Base-by-base conservation (phyloP, 2,888 invertebrate species). In the Chalcosyrphus nemorum region DNA sequence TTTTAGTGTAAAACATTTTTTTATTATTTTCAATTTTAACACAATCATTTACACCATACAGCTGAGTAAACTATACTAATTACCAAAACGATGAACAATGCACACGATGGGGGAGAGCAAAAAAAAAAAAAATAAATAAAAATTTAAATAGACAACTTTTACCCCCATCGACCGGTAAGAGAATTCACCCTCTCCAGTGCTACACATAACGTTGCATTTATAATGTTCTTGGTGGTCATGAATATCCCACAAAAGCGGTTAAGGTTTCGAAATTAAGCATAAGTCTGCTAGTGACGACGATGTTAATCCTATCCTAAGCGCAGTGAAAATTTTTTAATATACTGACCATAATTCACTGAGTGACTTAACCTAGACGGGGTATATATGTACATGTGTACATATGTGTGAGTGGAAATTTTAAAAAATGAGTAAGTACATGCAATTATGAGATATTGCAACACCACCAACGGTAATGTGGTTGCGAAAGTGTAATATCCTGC, bases 141-240 rank as follows among this genome's bases (percentile, higher is more conserved):
- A 17, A 29, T 38, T 45, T 11, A 9, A 4, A 19, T n/a, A 56
- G 17, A 27, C 19, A 52, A 57, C 41, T 57, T 65, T 56, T 35
- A 11, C 4, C n/a, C n/a, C 38, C 38, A 70, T 81, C 70, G 81
- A 57, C 75, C 56, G n/a, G 29, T 17, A n/a, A 13, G 3, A 27
- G 4, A 32, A 74, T 6, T 54, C 38, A 15, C 35, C 65, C 35
- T 29, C 56, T 45, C 43, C 7, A 21, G n/a, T 9, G 2, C 24
- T 54, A 29, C 38, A 27, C 21, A 41, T 24, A 41, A 15, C 52
- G 11, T 27, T 52, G 52, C 13, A 66, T n/a, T 63, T 43, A 61
- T 41, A 32, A 13, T 35, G 21, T 54, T 41, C 21, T 29, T 43
- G 21, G 21, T 43, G 21, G 21, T 38, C 54, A 63, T 54, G 43